Evolutionary conservation across 2,888 invertebrate genomes (phyloP).

Genomic region (Pyrochroa serraticornis): DNA sequence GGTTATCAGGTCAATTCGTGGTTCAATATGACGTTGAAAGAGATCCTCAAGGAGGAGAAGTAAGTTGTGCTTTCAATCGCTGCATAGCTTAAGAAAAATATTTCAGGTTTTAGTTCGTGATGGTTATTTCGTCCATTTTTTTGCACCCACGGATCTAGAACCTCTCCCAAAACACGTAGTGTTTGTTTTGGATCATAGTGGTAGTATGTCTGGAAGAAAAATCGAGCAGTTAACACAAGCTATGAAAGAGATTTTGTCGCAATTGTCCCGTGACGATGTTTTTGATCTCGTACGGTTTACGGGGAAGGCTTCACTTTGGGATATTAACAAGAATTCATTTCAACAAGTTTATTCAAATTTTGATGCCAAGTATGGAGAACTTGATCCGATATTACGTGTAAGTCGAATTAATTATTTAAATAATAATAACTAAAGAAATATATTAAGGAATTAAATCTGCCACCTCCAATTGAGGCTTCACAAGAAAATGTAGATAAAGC

Average conservation of each 20-base stretch:
- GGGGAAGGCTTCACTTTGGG: conserved; percentile 1
- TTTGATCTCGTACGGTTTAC: conserved; percentile 67
- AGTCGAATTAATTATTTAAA: not conserved
- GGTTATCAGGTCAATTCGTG: conserved; percentile 67
- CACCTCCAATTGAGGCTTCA: too few relatives aligned
- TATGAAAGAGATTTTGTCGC: conserved; percentile 65
- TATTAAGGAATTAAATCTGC: not conserved
- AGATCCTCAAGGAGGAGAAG: conserved; percentile 63
- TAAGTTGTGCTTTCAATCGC: conserved; percentile 35
- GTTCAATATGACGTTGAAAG: conserved; percentile 71
- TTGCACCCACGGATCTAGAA: conserved; percentile 54
- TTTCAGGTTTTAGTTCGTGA: conserved; percentile 36
- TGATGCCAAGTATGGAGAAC: not conserved
- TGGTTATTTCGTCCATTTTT: conserved; percentile 62
- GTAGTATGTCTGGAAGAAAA: conserved; percentile 61
- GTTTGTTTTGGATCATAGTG: conserved; percentile 61
- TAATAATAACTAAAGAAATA: not conserved
- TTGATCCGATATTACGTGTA: not conserved
- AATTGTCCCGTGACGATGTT: conserved; percentile 64
- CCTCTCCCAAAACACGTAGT: conserved; percentile 58
- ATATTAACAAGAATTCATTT: conserved; percentile 13
- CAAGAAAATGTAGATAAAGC: not conserved
- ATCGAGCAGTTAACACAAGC: conserved; percentile 60
- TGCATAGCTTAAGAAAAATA: not conserved
- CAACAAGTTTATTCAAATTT: not conserved